Evolutionary conservation across 2,797 vertebrate species (phyloP), one percentile per base, ranked within the genome.

Genomic region (Characodon lateralis): DNA sequence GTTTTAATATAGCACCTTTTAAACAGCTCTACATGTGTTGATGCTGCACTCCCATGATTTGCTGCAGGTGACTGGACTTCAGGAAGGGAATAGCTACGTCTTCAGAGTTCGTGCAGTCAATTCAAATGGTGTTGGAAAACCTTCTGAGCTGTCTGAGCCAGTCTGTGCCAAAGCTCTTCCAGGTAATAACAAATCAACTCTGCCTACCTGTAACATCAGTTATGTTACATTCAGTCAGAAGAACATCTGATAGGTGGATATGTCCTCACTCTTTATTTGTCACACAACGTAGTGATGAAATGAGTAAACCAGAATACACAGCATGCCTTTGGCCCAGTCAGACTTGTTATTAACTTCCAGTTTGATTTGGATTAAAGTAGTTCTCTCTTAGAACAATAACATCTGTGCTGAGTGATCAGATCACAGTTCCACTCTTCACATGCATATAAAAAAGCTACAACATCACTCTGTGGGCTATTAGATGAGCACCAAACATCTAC

Each of bases 21-120:
- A 43, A 20, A 18, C 26, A 35, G n/a, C 16, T 26, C 28, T 43
- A 1, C 13, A 35, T 2, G 63, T 55, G 13, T 74, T 24, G 55
- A 39, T 58, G 53, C 13, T 10, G 9, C 26, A 65, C 81, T 55
- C 66, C 50, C 53, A 0, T 68, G 71, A 22, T 68, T 72, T 5
- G 70, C 22, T 80, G 72, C 90, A 99, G 98, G 96, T 98, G 77
- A 92, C 87, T 0, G 92, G 94, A 83, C 94, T 99, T 90, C 94
- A 95, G 72, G 94, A 96, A 79, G 98, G 97, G 14, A 94, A 95
- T 63, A 95, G 89, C 6, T 99, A 99, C 22, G 94, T 98, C 77
- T 99, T 99, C 93, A 95, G 94, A 87, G 96, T 99, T 61, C 94
- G 95, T 58, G 96, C 97, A 0, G 95, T 97, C 72, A 99, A 98